Evolutionary conservation across 2,113 vertebrate species (phyloP).

Genomic region (Gracilinanus agilis): DNA sequence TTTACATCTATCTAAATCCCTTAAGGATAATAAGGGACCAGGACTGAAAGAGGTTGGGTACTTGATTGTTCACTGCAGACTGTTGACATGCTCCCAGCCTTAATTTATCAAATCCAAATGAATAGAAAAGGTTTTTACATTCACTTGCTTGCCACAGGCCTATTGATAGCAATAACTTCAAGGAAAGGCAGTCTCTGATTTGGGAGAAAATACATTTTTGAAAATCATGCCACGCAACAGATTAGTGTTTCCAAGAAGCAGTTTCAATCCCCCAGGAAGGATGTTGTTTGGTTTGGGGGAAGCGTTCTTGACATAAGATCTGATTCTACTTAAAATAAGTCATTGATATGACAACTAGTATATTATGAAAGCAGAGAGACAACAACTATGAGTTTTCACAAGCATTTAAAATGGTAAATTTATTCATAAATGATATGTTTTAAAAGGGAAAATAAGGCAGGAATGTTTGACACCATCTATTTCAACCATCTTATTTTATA

Average conservation of each 20-base stretch:
- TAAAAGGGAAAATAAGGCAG: neutral
- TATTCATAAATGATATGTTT: neutral
- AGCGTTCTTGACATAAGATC: neutral
- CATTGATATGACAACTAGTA: neutral
- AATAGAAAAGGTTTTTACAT: neutral
- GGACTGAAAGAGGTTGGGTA: neutral
- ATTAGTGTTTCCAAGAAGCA: neutral
- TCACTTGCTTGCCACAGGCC: neutral
- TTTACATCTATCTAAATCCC: conserved; percentile 32
- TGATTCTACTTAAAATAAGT: neutral
- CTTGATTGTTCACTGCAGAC: neutral
- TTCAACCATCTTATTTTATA: neutral
- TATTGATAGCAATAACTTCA: neutral
- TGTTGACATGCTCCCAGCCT: neutral
- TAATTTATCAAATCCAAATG: neutral
- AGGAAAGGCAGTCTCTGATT: neutral
- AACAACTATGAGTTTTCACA: neutral
- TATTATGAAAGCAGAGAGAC: neutral
- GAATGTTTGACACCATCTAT: neutral
- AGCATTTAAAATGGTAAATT: neutral
- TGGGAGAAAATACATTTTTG: neutral
- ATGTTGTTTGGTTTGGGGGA: neutral
- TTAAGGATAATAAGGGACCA: neutral
- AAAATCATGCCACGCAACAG: neutral
- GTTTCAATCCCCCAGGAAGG: neutral